Conservation (phyloP, 2,113 vertebrate genomes). For the Phasianus colchicus region DNA sequence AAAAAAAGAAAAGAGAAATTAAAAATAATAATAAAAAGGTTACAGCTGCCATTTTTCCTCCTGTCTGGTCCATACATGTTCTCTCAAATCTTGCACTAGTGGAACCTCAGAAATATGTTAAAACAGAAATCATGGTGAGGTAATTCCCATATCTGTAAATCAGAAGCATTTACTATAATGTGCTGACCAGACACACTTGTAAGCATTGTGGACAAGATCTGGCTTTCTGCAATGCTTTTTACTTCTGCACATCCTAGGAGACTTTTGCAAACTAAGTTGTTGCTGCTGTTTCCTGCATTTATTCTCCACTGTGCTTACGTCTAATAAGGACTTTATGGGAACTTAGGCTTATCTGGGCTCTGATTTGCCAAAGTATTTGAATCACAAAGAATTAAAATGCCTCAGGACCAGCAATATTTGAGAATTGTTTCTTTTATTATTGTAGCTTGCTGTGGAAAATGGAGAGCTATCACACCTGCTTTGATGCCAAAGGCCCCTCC, state of each 20-base stretch:
- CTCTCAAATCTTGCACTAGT: background rate
- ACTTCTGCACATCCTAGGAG: background rate
- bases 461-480: background rate
- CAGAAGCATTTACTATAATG: background rate
- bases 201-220: background rate
- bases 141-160: background rate
- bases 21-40: background rate
- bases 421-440: background rate
- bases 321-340: background rate
- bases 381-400: background rate
- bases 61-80: background rate
- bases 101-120: background rate
- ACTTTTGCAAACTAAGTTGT: background rate
- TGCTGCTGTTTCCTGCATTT: background rate
- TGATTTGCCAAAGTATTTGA: background rate
- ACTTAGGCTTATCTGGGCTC: background rate
- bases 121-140: background rate
- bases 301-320: background rate
- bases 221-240: background rate
- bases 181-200: background rate
- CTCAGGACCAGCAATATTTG: background rate
- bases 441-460: background rate
- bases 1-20: background rate
- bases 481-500: background rate
- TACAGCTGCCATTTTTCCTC: accelerated